Evolutionary conservation across 2,888 invertebrate species (phyloP), one percentile per base, ranked within the genome.

Genomic region (Patella pellucida): DNA sequence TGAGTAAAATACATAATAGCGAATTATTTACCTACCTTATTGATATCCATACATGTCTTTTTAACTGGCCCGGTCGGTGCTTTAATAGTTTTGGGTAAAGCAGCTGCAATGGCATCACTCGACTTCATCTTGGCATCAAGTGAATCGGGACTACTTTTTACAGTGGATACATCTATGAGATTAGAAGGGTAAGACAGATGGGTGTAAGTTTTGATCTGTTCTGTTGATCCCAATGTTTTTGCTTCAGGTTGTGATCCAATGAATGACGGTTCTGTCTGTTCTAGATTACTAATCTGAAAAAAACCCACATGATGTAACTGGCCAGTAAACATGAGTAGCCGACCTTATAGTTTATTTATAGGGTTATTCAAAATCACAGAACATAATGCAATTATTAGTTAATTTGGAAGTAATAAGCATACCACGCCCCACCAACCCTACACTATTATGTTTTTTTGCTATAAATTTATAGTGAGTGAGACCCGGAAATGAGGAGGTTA

Each of bases 121-220:
- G 79, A 79, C 69, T 81, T 79, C 81, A 85, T 78, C 52, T 82
- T 81, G 27, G 81, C 69, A 74, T 78, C 79, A 3, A 84, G 41
- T 75, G 83, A 79, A 14, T 75, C 19, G 9, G 84, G 84, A 14
- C 82, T 76, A 31, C 78, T 79, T 50, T 79, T 82, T 9, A 56
- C 62, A 15, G 79, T 72, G 54, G 83, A 81, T 3, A 83, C 79
- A 68, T 85, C 85, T 75, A 76, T 71, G 1, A 80, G 80, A 73
- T 83, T 76, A 68, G 71, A 71, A 12, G 81, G 78, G 72, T 77
- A 71, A 12, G 56, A 62, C 5, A 85, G 72, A 52, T 72, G 76
- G 23, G 84, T 73, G 62, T 70, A 81, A 7, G 83, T 84, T 19
- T 76, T 70, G 12, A 84, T 75, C 19, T 74, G 71, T 62, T 81